Evolutionary conservation across 2,888 invertebrate species (phyloP), one percentile per base, ranked within the genome.

Genomic region (Macropis europaea): DNA sequence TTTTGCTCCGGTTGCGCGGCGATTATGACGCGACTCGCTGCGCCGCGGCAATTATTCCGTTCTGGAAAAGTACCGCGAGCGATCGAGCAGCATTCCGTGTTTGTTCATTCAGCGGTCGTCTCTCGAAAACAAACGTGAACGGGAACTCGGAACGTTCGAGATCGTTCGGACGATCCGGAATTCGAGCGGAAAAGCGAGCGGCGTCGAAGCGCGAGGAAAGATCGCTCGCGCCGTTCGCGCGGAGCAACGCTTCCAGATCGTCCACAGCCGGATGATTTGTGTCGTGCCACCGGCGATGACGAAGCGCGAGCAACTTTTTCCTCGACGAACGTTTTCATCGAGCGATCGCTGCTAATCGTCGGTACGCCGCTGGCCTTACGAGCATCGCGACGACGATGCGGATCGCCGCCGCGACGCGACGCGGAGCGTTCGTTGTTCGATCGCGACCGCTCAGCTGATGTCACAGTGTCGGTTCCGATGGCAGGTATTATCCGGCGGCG

Each of bases 391-490:
- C n/a, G n/a, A n/a, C n/a, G 17, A 28, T 45, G 40, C 32, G 22
- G 30, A 64, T 64, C 32, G n/a, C n/a, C n/a, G n/a, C n/a, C n/a
- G n/a, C n/a, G n/a, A n/a, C n/a, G n/a, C n/a, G 32, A 42, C 6
- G 38, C 32, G 5, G 19, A 11, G 38, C 54, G 26, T 42, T 50
- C 53, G 32, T 67, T 70, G 54, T 34, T 42, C 19, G 52, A 13
- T 42, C 68, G n/a, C n/a, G 32, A 11, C 30, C 34, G 28, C 32
- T 61, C 63, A 47, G 15, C 28, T 54, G 64, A 66, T 61, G 36
- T 63, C 50, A 42, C 53, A 64, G 59, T 57, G 45, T n/a, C n/a
- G n/a, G 54, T 57, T 47, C 52, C 45, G 28, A 45, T 56, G 30
- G 40, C 17, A 48, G 54, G 5, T 36, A 47, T 63, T 56, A 74